These are phyloP conservation scores for Siphonodentalium dalli DNA, from an alignment of 2,888 invertebrate species.

Conservation along the genomic window DNA sequence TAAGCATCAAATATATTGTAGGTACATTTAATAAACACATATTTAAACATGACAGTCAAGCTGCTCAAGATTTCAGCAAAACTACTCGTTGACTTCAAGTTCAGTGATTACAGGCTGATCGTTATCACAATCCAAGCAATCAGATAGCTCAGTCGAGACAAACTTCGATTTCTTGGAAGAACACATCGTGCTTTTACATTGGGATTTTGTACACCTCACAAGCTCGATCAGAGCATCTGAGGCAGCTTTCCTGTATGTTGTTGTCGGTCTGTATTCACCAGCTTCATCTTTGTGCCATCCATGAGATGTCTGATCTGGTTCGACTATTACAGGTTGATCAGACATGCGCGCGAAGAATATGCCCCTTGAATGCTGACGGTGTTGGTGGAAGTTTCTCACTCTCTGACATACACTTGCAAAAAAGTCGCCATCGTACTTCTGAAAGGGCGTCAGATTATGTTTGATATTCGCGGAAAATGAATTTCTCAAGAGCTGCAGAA, in stretches of 20 bases:
- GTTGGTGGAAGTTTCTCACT: constrained; percentile 6
- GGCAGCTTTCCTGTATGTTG: neutral
- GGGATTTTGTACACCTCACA: no score
- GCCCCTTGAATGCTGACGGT: neutral
- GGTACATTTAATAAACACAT: no score
- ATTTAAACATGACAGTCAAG: no score
- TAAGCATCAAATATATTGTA: no score
- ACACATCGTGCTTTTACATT: no score
- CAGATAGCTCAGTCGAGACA: no score
- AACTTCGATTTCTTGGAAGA: no score
- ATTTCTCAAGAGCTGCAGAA: neutral
- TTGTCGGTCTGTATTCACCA: neutral
- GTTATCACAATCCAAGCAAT: no score
- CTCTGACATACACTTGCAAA: neutral
- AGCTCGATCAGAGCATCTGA: constrained; percentile 1
- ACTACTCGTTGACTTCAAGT: no score
- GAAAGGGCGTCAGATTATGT: neutral
- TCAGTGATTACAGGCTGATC: no score
- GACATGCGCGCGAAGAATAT: neutral
- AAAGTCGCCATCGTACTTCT: neutral
- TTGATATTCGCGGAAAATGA: neutral
- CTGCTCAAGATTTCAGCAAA: no score
- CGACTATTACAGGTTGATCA: neutral
- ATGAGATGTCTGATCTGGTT: neutral
- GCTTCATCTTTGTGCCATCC: constrained; percentile 7